A percentile compares a stretch with the other conserved stretches of the same genome.
Evolutionary conservation across 2,888 invertebrate genomes (phyloP).

Genomic region (Nycteola revayana): DNA sequence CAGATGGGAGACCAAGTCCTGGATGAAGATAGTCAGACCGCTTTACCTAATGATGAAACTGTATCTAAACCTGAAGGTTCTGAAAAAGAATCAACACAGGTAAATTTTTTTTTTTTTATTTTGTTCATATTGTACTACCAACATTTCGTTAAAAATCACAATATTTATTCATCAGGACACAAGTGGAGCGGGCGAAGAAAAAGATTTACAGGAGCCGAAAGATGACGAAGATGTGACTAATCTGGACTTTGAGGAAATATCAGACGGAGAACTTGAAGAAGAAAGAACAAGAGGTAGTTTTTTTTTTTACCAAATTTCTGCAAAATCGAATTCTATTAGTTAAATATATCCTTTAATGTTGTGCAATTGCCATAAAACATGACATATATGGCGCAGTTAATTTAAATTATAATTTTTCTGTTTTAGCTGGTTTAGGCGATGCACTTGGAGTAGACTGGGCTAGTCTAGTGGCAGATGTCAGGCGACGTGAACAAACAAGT

Average conservation of each 20-base stretch:
- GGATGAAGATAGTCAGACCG: conserved; percentile 67
- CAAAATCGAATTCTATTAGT: too few relatives aligned
- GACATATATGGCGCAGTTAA: too few relatives aligned
- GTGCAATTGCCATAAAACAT: too few relatives aligned
- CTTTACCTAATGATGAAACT: conserved; percentile 51
- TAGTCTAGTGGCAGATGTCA: conserved; percentile 91
- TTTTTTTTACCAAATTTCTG: too few relatives aligned
- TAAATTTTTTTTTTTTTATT: conserved; percentile 13
- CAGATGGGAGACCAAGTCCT: conserved; percentile 71
- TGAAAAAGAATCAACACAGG: conserved; percentile 72
- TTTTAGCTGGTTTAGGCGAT: conserved; percentile 87
- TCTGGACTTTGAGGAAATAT: conserved; percentile 94
- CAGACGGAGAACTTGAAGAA: conserved; percentile 94
- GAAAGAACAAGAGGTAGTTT: conserved; percentile 84
- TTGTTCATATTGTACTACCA: too few relatives aligned
- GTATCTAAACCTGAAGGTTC: conserved; percentile 54
- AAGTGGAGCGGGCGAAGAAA: conserved; percentile 65
- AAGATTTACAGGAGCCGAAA: conserved; percentile 77
- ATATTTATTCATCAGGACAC: conserved; percentile 52
- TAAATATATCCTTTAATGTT: too few relatives aligned
- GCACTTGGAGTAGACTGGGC: conserved; percentile 98
- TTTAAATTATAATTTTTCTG: too few relatives aligned
- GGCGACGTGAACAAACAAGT: conserved; percentile 73
- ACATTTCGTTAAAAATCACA: too few relatives aligned
- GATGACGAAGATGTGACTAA: conserved; percentile 88